Base-by-base conservation (phyloP, 2,888 invertebrate species). In the Ecliptopera silaceata region DNA sequence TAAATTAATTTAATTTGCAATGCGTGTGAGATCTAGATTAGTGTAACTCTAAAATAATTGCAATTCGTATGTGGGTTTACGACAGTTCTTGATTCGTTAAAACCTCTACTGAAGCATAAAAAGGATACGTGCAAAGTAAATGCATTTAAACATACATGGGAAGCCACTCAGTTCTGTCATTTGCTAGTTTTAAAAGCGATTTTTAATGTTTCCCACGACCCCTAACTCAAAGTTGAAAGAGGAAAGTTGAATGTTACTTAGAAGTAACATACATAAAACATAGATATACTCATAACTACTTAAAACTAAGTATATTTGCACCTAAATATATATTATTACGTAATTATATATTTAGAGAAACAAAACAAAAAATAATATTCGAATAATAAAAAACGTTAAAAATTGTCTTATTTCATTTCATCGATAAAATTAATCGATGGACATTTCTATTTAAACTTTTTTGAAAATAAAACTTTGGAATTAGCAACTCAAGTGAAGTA, bases 191-290 rank as follows among this genome's bases (percentile, higher is more conserved):
- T 61, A 47, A 48, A 41, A 60, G 63, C 42, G 12, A 58, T 52
- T 56, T 61, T 62, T 65, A 49, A 65, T 63, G 63, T 46, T 39
- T 36, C 53, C 56, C 53, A 51, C 56, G 61, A 58, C 61, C 56
- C 45, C 47, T 51, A 59, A 45, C 55, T 51, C 47, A 44, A 34
- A 42, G 48, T 54, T 52, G 52, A 52, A 55, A 45, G 48, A 50
- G 59, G 55, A 49, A 53, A 58, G 44, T 18, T 45, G 18, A 39
- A 48, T 12, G 17, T 22, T 44, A 44, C 1, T 57, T 52, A 26
- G 13, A 38, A n/a, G n/a, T n/a, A n/a, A n/a, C n/a, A n/a, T n/a
- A n/a, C n/a, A n/a, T n/a, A n/a, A n/a, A n/a, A n/a, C n/a, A n/a
- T n/a, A n/a, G n/a, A n/a, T n/a, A n/a, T n/a, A n/a, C n/a, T n/a